A percentile compares a stretch with the other conserved stretches of the same genome.
Evolutionary conservation across 2,888 invertebrate species (phyloP).

Genomic region (Dicyrtoma fusca): DNA sequence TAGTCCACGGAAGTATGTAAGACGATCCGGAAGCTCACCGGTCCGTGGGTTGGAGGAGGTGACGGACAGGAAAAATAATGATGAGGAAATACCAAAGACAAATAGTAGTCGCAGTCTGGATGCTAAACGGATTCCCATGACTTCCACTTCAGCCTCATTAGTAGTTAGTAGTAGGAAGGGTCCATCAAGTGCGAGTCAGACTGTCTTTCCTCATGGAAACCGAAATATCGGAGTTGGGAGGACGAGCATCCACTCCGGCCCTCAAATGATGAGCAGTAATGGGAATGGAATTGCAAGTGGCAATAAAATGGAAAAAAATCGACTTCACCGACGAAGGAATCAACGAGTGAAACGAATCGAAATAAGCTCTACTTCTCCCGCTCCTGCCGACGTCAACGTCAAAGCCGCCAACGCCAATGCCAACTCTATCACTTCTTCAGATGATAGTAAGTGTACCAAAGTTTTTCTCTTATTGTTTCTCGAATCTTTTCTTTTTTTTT

Average conservation of each 20-base stretch:
- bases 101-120: not conserved
- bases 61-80: slow-evolving; percentile 5
- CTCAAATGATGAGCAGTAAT: not conserved
- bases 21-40: slow-evolving; percentile 13
- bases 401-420: no score
- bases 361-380: not conserved
- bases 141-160: slow-evolving; percentile 19
- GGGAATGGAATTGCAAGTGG: not conserved
- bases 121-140: slow-evolving; percentile 13
- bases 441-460: slow-evolving; percentile 21
- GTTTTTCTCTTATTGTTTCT: not conserved
- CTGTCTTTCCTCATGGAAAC: slow-evolving; percentile 1
- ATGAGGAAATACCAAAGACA: not conserved
- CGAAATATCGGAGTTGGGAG: slow-evolving; percentile 2
- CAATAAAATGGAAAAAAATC: slow-evolving; percentile 9
- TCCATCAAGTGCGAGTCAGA: not conserved
- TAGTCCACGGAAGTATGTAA: slow-evolving; percentile 16
- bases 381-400: no score
- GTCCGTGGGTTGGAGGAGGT: not conserved
- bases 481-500: not conserved
- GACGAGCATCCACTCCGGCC: no score
- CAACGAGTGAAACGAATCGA: slow-evolving; percentile 24
- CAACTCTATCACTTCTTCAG: slow-evolving; percentile 18
- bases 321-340: slow-evolving; percentile 18
- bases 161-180: slow-evolving; percentile 15